Base-by-base conservation (phyloP, 2,888 invertebrate genomes). In the Tipula confusa region DNA sequence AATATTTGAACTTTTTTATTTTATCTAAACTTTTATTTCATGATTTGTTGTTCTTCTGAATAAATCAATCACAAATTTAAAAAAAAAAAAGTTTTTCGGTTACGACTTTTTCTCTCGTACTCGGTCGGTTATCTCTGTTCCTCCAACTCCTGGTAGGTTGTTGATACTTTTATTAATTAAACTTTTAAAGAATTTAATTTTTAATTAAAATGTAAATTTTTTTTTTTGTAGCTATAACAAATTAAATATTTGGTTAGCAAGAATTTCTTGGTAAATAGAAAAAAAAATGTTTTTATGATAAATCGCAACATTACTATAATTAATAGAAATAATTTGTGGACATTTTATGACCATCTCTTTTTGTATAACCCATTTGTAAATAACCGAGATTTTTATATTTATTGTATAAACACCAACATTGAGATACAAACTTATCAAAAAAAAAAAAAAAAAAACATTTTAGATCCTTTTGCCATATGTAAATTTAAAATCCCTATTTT, bases 151-250 rank as follows among this genome's bases (percentile, higher is more conserved):
- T n/a, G 64, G 2, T 64, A 9, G 18, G 64, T 64, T 64, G 9
- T 64, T 64, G 64, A 64, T 9, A 64, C 18, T 43, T 43, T 64
- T 64, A 24, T 64, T 64, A 64, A 64, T 64, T 64, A 43, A 43
- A 43, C 24, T 64, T 24, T 64, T 64, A 64, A 64, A 24, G 9
- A 64, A 64, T 64, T 64, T 64, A 64, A 64, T 64, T 64, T 64
- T 24, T 64, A 64, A 64, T 64, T 64, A 64, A 64, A 64, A 64
- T 64, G 64, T 64, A 64, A 64, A 64, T 64, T 64, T 64, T 64
- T 64, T 64, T 3, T 5, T 36, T 36, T 9, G 36, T n/a, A n/a
- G n/a, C 6, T 33, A 33, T 33, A 43, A 7, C 43, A 43, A 64
- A 64, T 24, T 24, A 24, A 64, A 64, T 64, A 64, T 64, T 64